phyloP scores from a whole-genome alignment of 1,140 invertebrate genomes.

The Zaprionus vittiger region DNA sequence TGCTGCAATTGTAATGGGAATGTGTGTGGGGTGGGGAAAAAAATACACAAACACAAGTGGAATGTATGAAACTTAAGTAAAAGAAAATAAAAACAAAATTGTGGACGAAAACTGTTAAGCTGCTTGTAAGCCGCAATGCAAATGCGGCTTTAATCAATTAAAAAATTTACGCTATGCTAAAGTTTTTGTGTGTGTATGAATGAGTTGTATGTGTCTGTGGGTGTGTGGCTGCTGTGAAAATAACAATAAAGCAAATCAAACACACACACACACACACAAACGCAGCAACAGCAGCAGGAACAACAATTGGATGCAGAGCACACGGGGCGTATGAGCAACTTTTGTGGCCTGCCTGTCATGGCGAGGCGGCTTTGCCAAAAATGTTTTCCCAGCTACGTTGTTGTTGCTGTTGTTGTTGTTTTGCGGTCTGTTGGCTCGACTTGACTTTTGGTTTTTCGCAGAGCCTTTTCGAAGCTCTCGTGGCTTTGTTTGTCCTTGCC shows the following conservation, averaged over 20 bases:
- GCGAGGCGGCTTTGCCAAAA: constrained; percentile 63
- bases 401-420: constrained; percentile 48
- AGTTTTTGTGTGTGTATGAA: constrained; percentile 47
- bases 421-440: constrained; percentile 77
- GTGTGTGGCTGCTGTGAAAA: constrained; percentile 49
- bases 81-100: constrained; percentile 34
- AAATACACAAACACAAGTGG: neutral
- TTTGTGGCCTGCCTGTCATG: constrained; percentile 67
- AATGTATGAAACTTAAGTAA: constrained; percentile 22
- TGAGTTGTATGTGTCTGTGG: constrained; percentile 2
- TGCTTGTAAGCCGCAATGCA: constrained; percentile 78
- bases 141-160: constrained; percentile 82
- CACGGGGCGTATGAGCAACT: constrained; percentile 70
- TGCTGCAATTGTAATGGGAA: neutral
- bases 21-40: neutral
- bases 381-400: constrained; percentile 54
- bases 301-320: constrained; percentile 13
- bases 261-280: constrained; percentile 46
- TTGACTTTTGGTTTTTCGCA: constrained; percentile 79
- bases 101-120: constrained; percentile 69
- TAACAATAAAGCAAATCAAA: constrained; percentile 64
- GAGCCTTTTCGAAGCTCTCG: constrained; percentile 70
- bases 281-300: constrained; percentile 33
- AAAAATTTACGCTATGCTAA: constrained; percentile 71
- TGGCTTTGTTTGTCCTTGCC: constrained; percentile 79